Evolutionary conservation across 2,113 vertebrate species (phyloP).

Genomic region (Anarhynchus alexandrinus): DNA sequence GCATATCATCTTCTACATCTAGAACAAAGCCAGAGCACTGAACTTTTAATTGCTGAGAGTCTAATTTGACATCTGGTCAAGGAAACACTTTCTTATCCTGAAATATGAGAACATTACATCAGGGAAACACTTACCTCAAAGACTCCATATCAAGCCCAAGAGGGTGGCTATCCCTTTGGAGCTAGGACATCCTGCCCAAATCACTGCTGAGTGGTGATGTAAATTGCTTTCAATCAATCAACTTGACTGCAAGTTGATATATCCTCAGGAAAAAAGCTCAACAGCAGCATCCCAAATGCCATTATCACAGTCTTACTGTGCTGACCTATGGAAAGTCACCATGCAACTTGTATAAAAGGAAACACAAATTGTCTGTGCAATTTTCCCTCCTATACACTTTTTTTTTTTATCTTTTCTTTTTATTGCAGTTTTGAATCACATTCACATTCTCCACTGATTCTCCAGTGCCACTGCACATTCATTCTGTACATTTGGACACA

Average conservation of each 20-base stretch:
- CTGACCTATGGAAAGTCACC: background rate
- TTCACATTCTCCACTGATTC: background rate
- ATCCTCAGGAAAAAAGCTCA: background rate
- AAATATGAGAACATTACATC: background rate
- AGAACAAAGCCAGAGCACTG: background rate
- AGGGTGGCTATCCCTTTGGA: background rate
- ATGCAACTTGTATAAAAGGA: background rate
- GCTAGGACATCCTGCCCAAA: background rate
- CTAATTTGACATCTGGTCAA: background rate
- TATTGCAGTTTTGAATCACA: background rate
- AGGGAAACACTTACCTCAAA: background rate
- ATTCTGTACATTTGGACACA: background rate
- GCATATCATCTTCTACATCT: background rate
- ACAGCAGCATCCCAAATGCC: background rate
- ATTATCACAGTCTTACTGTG: background rate
- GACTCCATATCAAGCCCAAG: background rate
- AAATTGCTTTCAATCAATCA: background rate
- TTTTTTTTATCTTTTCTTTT: background rate
- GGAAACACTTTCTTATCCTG: background rate
- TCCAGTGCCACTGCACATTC: fast-evolving
- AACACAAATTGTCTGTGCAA: background rate
- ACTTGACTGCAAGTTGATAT: background rate
- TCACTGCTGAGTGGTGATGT: background rate
- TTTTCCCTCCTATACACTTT: background rate
- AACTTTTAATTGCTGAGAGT: background rate